Conservation (phyloP, 2,888 invertebrate species). For the Antheraea yamamai region DNA sequence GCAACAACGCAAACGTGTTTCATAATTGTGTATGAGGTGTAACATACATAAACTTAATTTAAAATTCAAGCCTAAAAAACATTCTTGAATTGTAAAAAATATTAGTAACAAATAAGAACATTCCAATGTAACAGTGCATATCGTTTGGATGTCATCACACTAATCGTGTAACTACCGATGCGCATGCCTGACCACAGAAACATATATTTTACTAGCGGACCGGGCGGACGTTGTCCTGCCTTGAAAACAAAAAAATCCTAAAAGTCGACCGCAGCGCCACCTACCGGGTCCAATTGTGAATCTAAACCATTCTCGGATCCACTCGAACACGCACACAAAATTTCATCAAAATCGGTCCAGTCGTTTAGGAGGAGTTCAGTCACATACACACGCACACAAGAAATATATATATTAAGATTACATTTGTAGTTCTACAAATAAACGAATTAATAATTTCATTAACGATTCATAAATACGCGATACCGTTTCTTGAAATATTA, state of each 20-base stretch:
- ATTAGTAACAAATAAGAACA: conserved; percentile 14
- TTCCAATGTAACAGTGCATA: conserved; percentile 20
- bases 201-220: conserved; percentile 30
- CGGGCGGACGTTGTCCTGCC: no score
- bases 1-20: not conserved
- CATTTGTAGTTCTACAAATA: conserved; percentile 15
- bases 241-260: no score
- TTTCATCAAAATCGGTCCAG: no score
- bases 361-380: no score
- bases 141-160: conserved; percentile 41
- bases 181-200: conserved; percentile 35
- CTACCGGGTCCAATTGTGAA: no score
- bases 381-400: no score
- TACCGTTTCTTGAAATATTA: not conserved
- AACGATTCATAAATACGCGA: not conserved
- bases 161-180: conserved; percentile 39
- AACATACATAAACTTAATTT: no score
- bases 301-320: no score
- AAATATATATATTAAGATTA: no score
- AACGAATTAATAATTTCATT: not conserved
- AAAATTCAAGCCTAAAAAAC: not conserved
- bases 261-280: no score
- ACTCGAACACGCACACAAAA: no score
- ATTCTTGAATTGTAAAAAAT: not conserved
- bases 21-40: not conserved